Base-by-base conservation (phyloP, 2,113 vertebrate species). In the Acanthochromis polyacanthus region DNA sequence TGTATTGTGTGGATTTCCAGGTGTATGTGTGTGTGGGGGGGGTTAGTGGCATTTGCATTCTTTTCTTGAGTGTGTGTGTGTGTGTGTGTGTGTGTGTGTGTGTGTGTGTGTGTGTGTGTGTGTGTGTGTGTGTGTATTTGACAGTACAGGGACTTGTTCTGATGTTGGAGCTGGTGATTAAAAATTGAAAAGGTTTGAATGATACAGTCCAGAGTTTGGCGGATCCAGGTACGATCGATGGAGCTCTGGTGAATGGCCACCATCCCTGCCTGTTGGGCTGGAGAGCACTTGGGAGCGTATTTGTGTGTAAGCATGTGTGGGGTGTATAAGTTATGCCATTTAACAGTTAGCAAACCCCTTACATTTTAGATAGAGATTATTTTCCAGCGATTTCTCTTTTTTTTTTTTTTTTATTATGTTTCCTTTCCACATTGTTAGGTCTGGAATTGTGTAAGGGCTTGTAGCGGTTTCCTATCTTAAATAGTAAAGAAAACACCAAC, bases 141-240 rank as follows among this genome's bases (percentile, higher is more conserved):
- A 57, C 75, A 72, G 78, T 45, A 30, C 66, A 79, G 71, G 67
- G 59, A 81, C 82, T 84, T 85, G 90, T 89, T 90, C 81, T 83
- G 82, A 90, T 90, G 88, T 84, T 87, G 77, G 84, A 88, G 81
- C 80, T 81, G 82, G 83, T 93, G 90, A 94, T 95, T 94, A 95
- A 94, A 95, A 93, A 93, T 94, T 93, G 91, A 95, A 91, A 92
- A 78, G 84, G 86, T 85, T 87, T 93, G 90, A 94, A 92, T 92
- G 92, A 94, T 91, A 91, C 71, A 83, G 78, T 68, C 58, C 87
- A 91, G 90, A 90, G 85, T 91, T 84, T 87, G 85, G 70, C 82
- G 57, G 82, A 86, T 90, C 81, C 90, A 93, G 91, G 92, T 92
- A 72, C 45, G 83, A 93, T 93, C 90, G 52, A 94, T 93, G 80